Conservation (phyloP, 2,888 invertebrate species). For the Nudaria mundana region DNA sequence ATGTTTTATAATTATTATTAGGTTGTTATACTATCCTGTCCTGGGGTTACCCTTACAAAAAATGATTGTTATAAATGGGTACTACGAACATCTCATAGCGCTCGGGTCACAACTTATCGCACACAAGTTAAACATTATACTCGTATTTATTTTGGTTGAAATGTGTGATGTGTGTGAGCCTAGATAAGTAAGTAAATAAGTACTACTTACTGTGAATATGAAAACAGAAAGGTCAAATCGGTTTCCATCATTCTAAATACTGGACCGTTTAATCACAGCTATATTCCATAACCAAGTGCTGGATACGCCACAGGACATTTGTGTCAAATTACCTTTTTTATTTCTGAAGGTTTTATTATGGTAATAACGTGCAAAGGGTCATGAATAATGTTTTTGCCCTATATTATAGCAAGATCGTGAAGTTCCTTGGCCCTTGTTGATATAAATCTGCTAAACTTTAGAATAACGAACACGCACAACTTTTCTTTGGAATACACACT, state of each 20-base stretch:
- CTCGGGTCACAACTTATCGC: no score
- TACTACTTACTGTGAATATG: not conserved
- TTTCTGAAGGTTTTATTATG: slow-evolving; percentile 66
- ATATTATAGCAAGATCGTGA: slow-evolving; percentile 29
- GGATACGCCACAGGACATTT: slow-evolving; percentile 54
- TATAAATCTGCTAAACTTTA: slow-evolving; percentile 5
- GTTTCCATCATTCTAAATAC: slow-evolving; percentile 15
- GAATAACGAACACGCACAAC: not conserved
- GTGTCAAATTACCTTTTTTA: slow-evolving; percentile 68
- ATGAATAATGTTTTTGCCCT: slow-evolving; percentile 50
- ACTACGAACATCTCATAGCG: no score
- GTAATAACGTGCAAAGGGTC: slow-evolving; percentile 57
- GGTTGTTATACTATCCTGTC: no score
- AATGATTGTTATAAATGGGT: no score
- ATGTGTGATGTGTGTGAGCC: no score
- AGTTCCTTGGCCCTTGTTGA: slow-evolving; percentile 16
- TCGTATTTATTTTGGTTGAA: no score
- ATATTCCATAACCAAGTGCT: slow-evolving; percentile 46
- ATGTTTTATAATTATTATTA: not conserved
- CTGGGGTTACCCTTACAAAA: no score
- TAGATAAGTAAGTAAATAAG: not conserved
- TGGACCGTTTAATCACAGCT: slow-evolving; percentile 20
- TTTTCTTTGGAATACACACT: not conserved
- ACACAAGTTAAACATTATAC: no score
- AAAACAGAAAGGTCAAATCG: slow-evolving; percentile 5